Evolutionary conservation across 2,797 vertebrate genomes (phyloP).

Genomic region (Aulostomus chinensis): DNA sequence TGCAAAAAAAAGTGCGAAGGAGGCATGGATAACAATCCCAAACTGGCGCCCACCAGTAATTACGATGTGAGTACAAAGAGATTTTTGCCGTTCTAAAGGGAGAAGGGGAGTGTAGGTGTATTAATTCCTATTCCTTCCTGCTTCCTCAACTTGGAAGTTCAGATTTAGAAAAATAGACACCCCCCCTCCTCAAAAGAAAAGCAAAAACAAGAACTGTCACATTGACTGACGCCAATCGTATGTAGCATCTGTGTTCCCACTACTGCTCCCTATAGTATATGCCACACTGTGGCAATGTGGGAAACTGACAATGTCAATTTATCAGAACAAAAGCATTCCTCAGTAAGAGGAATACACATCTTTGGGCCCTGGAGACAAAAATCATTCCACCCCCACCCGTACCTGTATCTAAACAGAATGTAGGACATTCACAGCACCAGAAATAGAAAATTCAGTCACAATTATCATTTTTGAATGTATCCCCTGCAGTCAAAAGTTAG

Average conservation of each 20-base stretch:
- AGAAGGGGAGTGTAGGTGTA: constrained; percentile 75
- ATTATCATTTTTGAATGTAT: constrained; percentile 74
- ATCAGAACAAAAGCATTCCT: constrained; percentile 82
- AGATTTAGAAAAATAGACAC: constrained; percentile 72
- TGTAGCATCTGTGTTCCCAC: constrained; percentile 70
- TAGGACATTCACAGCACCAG: constrained; percentile 76
- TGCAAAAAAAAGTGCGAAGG: constrained; percentile 45
- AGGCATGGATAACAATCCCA: constrained; percentile 64
- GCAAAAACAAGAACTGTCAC: constrained; percentile 71
- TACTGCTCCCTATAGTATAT: constrained; percentile 75
- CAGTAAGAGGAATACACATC: constrained; percentile 69
- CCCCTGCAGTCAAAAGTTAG: constrained; percentile 76
- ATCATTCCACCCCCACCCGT: constrained; percentile 72
- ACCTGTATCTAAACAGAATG: constrained; percentile 82
- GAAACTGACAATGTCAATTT: constrained; percentile 84
- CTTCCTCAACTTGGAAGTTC: constrained; percentile 75
- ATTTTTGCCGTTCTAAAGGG: constrained; percentile 70
- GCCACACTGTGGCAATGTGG: constrained; percentile 72
- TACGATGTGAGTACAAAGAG: constrained; percentile 74
- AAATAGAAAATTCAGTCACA: constrained; percentile 79
- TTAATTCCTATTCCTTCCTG: constrained; percentile 75
- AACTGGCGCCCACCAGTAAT: constrained; percentile 74
- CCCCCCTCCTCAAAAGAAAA: constrained; percentile 54
- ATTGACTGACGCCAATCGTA: constrained; percentile 76
- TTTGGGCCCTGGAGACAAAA: constrained; percentile 78